Conservation (phyloP, 2,888 invertebrate genomes). For the Drosophila pegasa region DNA sequence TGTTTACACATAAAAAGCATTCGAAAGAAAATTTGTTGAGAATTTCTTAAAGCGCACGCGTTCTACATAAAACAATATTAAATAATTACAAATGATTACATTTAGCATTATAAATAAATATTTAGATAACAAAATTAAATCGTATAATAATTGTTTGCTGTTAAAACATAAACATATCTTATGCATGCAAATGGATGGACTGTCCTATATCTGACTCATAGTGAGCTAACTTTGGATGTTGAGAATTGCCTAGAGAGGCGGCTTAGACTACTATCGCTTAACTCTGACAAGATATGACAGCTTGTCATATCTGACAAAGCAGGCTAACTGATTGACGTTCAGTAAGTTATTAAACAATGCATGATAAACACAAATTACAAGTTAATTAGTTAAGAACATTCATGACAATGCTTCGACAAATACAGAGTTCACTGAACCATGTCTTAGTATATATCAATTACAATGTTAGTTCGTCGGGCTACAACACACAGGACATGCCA, state of each 20-base stretch:
- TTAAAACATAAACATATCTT: background rate
- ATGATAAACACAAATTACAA: conserved; percentile 22
- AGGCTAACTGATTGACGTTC: background rate
- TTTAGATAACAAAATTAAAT: conserved; percentile 19
- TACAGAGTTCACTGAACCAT: conserved; percentile 1
- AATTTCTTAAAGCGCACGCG: conserved; percentile 25
- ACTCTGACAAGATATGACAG: background rate
- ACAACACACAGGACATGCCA: conserved; percentile 55
- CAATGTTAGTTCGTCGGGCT: conserved; percentile 12
- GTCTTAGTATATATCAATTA: conserved; percentile 6
- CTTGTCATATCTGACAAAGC: conserved; percentile 3
- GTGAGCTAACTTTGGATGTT: conserved; percentile 2
- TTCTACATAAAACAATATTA: conserved; percentile 22
- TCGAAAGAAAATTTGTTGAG: conserved; percentile 14
- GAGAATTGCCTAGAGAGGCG: conserved; percentile 3
- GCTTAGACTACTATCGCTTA: background rate
- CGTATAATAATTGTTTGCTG: background rate
- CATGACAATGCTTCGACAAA: conserved; percentile 19
- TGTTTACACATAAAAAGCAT: conserved; percentile 31
- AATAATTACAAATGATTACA: conserved; percentile 18
- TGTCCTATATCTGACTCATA: background rate
- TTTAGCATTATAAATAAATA: conserved; percentile 27
- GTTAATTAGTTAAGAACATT: conserved; percentile 27
- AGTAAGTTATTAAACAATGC: conserved; percentile 7
- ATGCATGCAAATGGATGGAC: conserved; percentile 24